Conservation (phyloP, 2,113 vertebrate genomes). For the Alosa alosa region DNA sequence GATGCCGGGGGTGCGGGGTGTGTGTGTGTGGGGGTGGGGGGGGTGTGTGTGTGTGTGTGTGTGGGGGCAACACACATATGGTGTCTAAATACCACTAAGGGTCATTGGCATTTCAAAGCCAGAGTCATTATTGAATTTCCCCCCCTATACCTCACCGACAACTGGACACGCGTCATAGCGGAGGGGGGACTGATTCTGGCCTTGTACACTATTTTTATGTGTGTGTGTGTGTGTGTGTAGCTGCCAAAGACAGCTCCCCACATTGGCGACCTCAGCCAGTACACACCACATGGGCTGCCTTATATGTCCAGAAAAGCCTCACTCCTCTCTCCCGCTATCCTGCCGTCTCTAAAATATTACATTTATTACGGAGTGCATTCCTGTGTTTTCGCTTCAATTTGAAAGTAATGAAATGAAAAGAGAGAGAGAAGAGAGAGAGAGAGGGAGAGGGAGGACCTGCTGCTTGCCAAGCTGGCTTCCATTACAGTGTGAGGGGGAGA, state of each 20-base stretch:
- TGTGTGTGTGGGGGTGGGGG: neutral
- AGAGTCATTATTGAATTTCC: neutral
- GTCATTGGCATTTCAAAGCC: constrained; percentile 9
- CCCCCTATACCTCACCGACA: neutral
- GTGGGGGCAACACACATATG: neutral
- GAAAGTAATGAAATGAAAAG: constrained; percentile 21
- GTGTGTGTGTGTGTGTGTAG: neutral
- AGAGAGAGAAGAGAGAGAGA: neutral
- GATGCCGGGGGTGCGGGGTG: neutral
- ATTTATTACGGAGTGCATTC: constrained; percentile 46
- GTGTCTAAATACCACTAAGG: neutral
- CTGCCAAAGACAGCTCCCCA: constrained; percentile 33
- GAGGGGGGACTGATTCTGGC: neutral
- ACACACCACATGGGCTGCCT: constrained; percentile 41
- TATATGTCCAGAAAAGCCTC: constrained; percentile 46
- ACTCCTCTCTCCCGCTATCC: constrained; percentile 16
- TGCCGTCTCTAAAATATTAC: constrained; percentile 26
- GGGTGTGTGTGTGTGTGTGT: neutral
- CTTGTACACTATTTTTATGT: neutral
- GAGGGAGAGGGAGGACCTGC: neutral
- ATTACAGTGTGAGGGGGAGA: neutral
- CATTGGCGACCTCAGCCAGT: constrained; percentile 24
- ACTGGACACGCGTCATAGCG: neutral
- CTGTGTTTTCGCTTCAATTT: constrained; percentile 34
- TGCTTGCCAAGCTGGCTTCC: constrained; percentile 7